A percentile compares a stretch with the other conserved stretches of the same genome.
Evolutionary conservation across 2,113 vertebrate genomes (phyloP).

Genomic region (Neoarius graeffei): DNA sequence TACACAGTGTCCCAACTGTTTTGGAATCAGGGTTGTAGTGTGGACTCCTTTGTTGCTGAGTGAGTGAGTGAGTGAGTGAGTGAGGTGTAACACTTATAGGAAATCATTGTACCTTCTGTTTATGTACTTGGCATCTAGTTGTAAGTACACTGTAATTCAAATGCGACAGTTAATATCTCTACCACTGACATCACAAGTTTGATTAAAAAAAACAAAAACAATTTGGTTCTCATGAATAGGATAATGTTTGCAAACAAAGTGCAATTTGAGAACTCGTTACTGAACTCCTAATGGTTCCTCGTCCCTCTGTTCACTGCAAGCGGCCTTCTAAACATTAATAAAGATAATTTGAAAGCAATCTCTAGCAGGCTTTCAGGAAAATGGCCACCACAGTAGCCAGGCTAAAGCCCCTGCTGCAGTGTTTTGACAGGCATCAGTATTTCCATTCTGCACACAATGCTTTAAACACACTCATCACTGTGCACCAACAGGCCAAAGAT

Average conservation of each 20-base stretch:
- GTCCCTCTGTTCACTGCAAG: not conserved
- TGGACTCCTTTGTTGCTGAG: not conserved
- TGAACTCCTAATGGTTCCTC: not conserved
- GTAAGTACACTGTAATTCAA: not conserved
- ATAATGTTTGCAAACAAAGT: slow-evolving; percentile 19
- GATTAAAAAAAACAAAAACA: not conserved
- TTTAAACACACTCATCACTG: not conserved
- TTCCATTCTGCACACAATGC: not conserved
- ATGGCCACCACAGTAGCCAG: slow-evolving; percentile 16
- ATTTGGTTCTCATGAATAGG: not conserved
- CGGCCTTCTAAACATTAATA: not conserved
- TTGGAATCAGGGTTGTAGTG: not conserved
- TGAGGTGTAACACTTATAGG: not conserved
- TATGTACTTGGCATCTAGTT: not conserved
- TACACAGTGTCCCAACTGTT: too few species aligned
- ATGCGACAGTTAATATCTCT: not conserved
- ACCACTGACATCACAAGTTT: not conserved
- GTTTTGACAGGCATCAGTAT: slow-evolving; percentile 18
- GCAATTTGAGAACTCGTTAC: slow-evolving; percentile 23
- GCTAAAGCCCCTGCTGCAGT: slow-evolving; percentile 9
- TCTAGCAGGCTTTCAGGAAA: slow-evolving; percentile 13
- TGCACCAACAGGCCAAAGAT: not conserved
- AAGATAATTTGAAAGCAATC: slow-evolving; percentile 17
- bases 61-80: not conserved
- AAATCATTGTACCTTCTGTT: not conserved